phyloP scores from a whole-genome alignment of 2,113 vertebrate species.

The Podarcis cretensis region DNA sequence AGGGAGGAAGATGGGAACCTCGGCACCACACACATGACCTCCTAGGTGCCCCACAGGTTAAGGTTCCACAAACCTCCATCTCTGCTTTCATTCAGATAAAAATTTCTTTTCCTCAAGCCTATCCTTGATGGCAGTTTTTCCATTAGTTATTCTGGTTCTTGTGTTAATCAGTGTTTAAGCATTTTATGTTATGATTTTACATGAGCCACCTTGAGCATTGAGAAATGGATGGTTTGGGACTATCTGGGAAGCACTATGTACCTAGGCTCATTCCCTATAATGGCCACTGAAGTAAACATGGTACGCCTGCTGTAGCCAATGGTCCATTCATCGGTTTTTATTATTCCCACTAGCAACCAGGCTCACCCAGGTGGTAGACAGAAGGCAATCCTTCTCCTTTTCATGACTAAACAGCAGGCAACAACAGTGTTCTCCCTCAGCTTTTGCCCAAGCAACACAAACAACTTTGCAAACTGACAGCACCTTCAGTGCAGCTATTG shows the following conservation, averaged over 20 bases:
- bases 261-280: background rate
- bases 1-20: too few species aligned
- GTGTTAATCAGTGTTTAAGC: background rate
- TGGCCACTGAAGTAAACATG: background rate
- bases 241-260: background rate
- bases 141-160: background rate
- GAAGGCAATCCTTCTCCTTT: background rate
- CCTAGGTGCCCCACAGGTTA: too few species aligned
- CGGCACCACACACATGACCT: too few species aligned
- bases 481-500: background rate
- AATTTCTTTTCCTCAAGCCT: background rate
- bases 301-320: background rate
- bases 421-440: background rate
- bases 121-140: background rate
- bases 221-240: background rate
- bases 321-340: background rate
- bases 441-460: background rate
- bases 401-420: constrained; percentile 2
- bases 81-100: background rate
- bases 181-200: background rate
- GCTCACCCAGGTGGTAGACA: background rate
- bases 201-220: background rate
- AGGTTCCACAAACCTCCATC: background rate
- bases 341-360: background rate
- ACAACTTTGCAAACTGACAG: background rate